Percentiles rank a stretch among this genome's conserved stretches.
Evolutionary conservation across 92 coral and sea anemone genomes (phyloP).

Genomic region (Porites rus): DNA sequence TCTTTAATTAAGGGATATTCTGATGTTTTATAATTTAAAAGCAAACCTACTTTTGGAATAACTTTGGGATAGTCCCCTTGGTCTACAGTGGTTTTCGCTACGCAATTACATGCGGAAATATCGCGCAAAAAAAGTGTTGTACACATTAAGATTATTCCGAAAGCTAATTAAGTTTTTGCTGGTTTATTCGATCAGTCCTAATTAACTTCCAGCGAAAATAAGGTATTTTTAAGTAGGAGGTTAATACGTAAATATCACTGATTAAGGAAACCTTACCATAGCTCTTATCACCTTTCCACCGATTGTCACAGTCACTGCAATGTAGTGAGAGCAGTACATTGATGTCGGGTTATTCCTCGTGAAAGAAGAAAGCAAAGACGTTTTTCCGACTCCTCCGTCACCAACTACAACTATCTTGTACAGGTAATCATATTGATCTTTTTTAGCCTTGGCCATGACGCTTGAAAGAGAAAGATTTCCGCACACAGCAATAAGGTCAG

Average conservation of each 20-base stretch:
- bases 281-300: conserved; percentile 99
- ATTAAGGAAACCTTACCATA: conserved; percentile 66
- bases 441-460: conserved; percentile 81
- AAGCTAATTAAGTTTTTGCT: too few species aligned
- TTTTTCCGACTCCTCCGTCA: conserved; percentile 98
- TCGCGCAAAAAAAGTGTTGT: too few species aligned
- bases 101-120: too few species aligned
- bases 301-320: conserved; percentile 96
- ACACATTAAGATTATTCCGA: too few species aligned
- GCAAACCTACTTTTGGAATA: too few species aligned
- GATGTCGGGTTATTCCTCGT: conserved; percentile 95
- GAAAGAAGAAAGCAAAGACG: conserved; percentile 93
- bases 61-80: too few species aligned
- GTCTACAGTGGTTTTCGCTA: too few species aligned
- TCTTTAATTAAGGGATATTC: too few species aligned
- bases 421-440: conserved; percentile 97
- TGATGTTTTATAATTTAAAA: too few species aligned
- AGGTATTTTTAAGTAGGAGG: background rate
- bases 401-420: conserved; percentile 98
- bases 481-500: too few species aligned
- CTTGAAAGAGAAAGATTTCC: too few species aligned
- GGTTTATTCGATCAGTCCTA: too few species aligned
- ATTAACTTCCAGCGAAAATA: background rate
- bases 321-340: conserved; percentile 92
- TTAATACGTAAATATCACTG: background rate